Percentiles rank a stretch among this genome's conserved stretches.
These are phyloP conservation scores for Euura lappo DNA, from an alignment of 1,140 invertebrate species.

Conservation along the genomic window DNA sequence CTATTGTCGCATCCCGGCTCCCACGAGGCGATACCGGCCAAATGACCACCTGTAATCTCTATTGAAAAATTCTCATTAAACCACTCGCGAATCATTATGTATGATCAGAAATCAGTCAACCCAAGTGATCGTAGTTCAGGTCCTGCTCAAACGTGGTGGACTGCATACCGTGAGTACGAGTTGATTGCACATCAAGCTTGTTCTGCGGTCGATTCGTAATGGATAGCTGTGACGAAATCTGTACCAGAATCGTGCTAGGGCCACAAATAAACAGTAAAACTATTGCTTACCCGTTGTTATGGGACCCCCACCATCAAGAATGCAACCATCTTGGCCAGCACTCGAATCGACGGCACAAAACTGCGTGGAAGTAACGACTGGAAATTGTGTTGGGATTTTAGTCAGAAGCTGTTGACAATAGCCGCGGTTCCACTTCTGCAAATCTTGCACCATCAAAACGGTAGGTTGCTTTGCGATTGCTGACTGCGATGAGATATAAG, in stretches of 20 bases:
- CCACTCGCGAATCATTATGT: neutral
- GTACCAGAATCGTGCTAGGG: neutral
- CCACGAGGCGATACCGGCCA: neutral
- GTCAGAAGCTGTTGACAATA: neutral
- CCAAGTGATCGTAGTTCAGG: too few species aligned
- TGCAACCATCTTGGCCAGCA: neutral
- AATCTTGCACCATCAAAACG: neutral
- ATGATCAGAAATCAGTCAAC: neutral
- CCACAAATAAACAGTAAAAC: too few species aligned
- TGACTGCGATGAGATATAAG: neutral
- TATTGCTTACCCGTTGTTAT: neutral
- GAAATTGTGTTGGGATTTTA: neutral
- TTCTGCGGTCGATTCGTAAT: neutral
- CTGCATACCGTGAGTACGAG: too few species aligned
- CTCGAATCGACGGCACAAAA: neutral
- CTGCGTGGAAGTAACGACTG: neutral
- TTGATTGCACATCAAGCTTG: too few species aligned
- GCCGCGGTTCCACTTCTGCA: neutral
- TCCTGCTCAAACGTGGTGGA: too few species aligned
- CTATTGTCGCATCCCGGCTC: neutral
- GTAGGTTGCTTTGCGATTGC: neutral
- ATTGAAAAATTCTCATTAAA: neutral
- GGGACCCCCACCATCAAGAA: neutral
- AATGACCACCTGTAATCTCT: neutral
- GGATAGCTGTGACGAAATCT: neutral